Base-by-base conservation (phyloP, 2,797 vertebrate species). In the Neosalanx taihuensis region DNA sequence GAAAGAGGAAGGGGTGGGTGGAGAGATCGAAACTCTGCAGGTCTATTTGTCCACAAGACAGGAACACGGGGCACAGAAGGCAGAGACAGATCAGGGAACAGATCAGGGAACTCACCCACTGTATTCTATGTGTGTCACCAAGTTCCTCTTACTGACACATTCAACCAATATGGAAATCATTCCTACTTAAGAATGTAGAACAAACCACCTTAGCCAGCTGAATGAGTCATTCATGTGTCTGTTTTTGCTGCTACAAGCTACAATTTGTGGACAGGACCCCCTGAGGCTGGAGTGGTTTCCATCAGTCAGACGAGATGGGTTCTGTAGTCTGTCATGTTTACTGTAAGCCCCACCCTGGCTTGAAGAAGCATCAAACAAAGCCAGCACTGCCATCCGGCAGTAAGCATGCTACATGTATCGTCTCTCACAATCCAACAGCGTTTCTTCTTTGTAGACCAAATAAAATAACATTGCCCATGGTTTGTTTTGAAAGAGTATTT, bases 1-100 rank as follows among this genome's bases (percentile, higher is more conserved):
- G 18, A 77, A 85, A 86, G 46, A 57, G 77, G 78, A 88, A 88
- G 68, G 64, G 57, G 17, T 49, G 13, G 41, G 17, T 12, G 29
- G 23, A 79, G 65, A 1, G 26, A 66, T 15, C 35, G 62, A 71
- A 64, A 62, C 31, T 33, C 3, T 57, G 20, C 3, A 5, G 31
- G n/a, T 17, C 49, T 29, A 58, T 23, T 17, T 62, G 37, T 37
- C 29, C 29, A 69, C 63, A 77, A 17, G 23, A 67, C 76, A 66
- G n/a, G n/a, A 75, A 79, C 69, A 30, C 18, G 12, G n/a, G 46
- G 3, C 13, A n/a, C 64, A 29, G 18, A n/a, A n/a, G n/a, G n/a
- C 4, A 13, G 1, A 49, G 26, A 23, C 23, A 37, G 9, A 37
- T 37, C 35, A 37, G 35, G 33, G 33, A 35, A 33, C 33, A 3